Evolutionary conservation across 2,113 vertebrate genomes (phyloP).

Genomic region (Thymallus thymallus): DNA sequence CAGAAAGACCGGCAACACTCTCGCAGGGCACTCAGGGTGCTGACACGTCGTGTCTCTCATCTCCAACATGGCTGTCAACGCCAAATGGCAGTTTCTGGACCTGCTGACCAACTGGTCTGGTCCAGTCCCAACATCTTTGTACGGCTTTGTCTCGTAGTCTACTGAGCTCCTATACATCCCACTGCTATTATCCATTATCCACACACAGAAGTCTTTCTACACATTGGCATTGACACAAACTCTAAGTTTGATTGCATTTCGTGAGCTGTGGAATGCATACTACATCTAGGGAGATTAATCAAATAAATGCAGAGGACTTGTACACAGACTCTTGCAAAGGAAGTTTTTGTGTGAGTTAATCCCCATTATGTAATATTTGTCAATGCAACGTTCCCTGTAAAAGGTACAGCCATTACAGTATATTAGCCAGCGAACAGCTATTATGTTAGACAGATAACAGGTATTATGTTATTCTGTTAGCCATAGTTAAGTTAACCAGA

Average conservation of each 20-base stretch:
- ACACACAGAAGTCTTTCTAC: slow-evolving; percentile 47
- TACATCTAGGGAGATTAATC: slow-evolving; percentile 37
- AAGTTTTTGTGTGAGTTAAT: slow-evolving; percentile 35
- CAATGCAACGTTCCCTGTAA: too few species aligned
- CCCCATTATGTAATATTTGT: slow-evolving; percentile 21
- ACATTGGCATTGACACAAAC: slow-evolving; percentile 41
- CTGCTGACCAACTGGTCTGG: slow-evolving; percentile 4
- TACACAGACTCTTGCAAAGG: slow-evolving; percentile 23
- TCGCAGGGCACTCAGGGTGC: slow-evolving; percentile 56
- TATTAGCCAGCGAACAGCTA: too few species aligned
- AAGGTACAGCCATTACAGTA: too few species aligned
- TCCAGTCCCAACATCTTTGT: background rate
- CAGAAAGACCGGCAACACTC: slow-evolving; percentile 63
- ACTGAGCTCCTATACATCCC: slow-evolving; percentile 32
- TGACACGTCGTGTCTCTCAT: slow-evolving; percentile 69
- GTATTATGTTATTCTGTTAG: too few species aligned
- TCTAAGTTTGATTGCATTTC: slow-evolving; percentile 45
- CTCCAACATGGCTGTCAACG: slow-evolving; percentile 54
- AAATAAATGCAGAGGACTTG: slow-evolving; percentile 55
- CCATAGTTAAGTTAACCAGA: too few species aligned
- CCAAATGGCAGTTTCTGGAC: slow-evolving; percentile 24
- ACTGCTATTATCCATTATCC: slow-evolving; percentile 22
- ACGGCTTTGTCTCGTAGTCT: background rate
- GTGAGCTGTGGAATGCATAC: slow-evolving; percentile 58
- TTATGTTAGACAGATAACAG: too few species aligned